Conservation (phyloP, 2,797 vertebrate genomes). For the Pitangus sulphuratus region DNA sequence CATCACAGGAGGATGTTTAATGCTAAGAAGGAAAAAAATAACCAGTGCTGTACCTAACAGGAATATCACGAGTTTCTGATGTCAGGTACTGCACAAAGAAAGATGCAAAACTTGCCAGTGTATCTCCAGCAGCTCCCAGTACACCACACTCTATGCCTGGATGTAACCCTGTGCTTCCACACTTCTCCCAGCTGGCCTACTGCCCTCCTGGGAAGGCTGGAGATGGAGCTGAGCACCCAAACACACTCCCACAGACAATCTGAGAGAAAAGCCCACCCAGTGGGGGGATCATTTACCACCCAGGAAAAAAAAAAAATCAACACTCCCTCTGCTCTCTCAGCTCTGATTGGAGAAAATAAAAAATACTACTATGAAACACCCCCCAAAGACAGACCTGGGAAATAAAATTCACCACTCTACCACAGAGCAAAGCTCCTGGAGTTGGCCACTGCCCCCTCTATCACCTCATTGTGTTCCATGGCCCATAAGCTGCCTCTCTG, state of each 20-base stretch:
- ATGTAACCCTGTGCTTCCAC: fast-evolving
- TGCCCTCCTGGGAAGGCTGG: fast-evolving
- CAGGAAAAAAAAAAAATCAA: not conserved
- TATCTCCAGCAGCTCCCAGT: not conserved
- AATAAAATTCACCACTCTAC: not conserved
- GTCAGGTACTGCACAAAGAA: not conserved
- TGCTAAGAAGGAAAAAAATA: not conserved
- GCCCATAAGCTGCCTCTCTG: not conserved
- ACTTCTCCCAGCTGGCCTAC: not conserved
- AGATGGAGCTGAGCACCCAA: not conserved
- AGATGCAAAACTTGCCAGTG: not conserved
- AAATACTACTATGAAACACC: not conserved
- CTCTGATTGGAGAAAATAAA: not conserved
- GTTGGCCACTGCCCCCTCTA: not conserved
- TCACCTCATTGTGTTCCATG: fast-evolving
- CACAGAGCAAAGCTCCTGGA: not conserved
- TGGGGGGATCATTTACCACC: not conserved
- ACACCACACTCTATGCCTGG: fast-evolving
- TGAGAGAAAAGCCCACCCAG: not conserved
- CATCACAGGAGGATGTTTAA: not conserved
- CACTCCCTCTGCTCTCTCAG: not conserved
- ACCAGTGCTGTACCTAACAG: not conserved
- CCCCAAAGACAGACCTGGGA: not conserved
- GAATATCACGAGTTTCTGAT: not conserved
- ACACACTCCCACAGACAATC: not conserved